Evolutionary conservation across 30 jellyfish, hydroid and myxozoan species (phyloP), one percentile per base, ranked within the genome.

Genomic region (Hydractinia echinata): DNA sequence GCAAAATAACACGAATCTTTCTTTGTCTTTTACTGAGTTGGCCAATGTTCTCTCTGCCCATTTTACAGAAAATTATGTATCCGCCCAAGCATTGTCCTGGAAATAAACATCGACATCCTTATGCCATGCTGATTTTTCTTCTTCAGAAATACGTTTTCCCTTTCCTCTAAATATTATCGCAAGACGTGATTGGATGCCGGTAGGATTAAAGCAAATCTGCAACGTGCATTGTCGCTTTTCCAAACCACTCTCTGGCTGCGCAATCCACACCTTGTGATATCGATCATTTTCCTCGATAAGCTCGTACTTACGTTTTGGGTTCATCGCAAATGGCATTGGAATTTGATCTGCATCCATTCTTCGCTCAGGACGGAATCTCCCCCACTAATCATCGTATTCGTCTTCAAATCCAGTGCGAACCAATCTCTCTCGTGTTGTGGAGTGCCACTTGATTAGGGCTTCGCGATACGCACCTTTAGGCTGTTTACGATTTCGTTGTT

Each of bases 71-170:
- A 83, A 73, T 4, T 55, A 60, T 11, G 82, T 83, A 67, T 83
- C 92, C 5, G 87, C 87, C 92, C 88, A 73, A 39, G 88, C 82
- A 82, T 83, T 83, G 77, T 73, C 68, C 48, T 79, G 87, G 44
- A 68, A 82, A 73, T 49, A 82, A n/a, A 82, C 89, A n/a, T 77
- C 89, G 21, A 73, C 89, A 39, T 30, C 83, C 73, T 19, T 44
- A 70, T 81, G 87, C 87, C 89, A 81, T 67, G 89, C 84, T 18
- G 21, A 52, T 64, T 81, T 71, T 51, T 82, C 90, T 61, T 44
- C 84, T 8, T 51, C 87, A 82, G 62, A 30, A 66, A 82, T 82
- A 62, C 90, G 87, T 51, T 73, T 79, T 5, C 89, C 92, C 66
- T 74, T 74, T 55, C 92, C 89, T 53, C 92, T 77, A 82, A 73